Conservation (phyloP, 64 coral and sea anemone genomes). For the Cladopsammia gracilis region DNA sequence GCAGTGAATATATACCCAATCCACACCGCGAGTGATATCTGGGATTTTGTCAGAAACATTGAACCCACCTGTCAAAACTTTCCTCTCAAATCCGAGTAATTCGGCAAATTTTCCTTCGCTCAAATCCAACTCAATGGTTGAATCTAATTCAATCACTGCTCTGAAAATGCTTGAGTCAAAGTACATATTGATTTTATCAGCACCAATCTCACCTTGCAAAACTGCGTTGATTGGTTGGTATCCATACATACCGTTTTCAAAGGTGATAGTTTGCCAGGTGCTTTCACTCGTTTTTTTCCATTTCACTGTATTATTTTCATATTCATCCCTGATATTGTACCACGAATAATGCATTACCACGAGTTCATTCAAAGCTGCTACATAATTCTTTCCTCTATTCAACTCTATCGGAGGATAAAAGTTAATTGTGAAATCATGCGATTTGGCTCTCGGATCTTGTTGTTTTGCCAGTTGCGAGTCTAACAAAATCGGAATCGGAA, state of each 20-base stretch:
- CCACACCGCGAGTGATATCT: no score
- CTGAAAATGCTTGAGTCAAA: background rate
- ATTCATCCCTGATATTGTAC: no score
- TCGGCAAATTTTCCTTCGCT: no score
- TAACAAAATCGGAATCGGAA: no score
- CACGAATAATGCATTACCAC: background rate
- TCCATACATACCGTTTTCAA: slow-evolving; percentile 40
- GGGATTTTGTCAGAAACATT: no score
- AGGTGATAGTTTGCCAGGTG: no score
- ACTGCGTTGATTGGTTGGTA: no score
- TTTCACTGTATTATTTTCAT: background rate
- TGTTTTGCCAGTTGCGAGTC: background rate
- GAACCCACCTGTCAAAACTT: no score
- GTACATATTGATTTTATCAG: background rate
- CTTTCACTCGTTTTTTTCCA: background rate
- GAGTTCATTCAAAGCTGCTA: no score
- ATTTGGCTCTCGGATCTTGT: background rate
- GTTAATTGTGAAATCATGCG: background rate
- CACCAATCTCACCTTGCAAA: background rate
- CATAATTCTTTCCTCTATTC: background rate
- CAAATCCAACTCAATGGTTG: no score
- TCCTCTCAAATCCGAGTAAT: no score
- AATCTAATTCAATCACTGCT: no score
- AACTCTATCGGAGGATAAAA: background rate
- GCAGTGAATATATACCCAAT: background rate